A percentile compares a stretch with the other conserved stretches of the same genome.
Evolutionary conservation across 2,797 vertebrate genomes (phyloP).

Genomic region (Holocentrus rufus): DNA sequence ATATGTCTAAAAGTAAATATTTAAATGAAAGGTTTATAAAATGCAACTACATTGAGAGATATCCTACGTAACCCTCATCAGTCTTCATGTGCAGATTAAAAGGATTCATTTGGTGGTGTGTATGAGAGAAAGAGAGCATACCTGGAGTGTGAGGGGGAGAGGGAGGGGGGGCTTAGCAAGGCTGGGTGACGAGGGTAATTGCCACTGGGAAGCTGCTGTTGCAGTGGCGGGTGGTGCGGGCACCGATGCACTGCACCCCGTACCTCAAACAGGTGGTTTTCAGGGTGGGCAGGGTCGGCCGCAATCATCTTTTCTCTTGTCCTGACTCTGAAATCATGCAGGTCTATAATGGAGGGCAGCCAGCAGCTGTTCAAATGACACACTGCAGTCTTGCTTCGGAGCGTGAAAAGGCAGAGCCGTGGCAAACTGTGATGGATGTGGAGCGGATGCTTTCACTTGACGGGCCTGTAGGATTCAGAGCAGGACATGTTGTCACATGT

Average conservation of each 20-base stretch:
- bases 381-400: background rate
- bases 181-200: slow-evolving; percentile 18
- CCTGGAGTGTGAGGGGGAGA: too few relatives aligned
- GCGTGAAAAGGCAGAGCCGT: slow-evolving; percentile 7
- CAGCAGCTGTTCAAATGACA: slow-evolving; percentile 28
- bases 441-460: slow-evolving; percentile 11
- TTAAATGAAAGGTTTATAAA: background rate
- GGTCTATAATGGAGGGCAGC: slow-evolving; percentile 35
- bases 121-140: background rate
- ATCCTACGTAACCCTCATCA: slow-evolving; percentile 28
- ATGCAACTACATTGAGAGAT: slow-evolving; percentile 28
- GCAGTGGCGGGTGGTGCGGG: slow-evolving; percentile 15
- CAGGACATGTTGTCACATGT: background rate
- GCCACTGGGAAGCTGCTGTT: slow-evolving; percentile 35
- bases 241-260: slow-evolving; percentile 24
- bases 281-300: slow-evolving; percentile 53
- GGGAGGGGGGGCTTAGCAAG: background rate
- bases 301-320: slow-evolving; percentile 38
- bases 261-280: slow-evolving; percentile 57
- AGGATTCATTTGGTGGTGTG: slow-evolving; percentile 9
- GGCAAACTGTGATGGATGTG: slow-evolving; percentile 11
- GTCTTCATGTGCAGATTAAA: slow-evolving; percentile 26
- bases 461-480: background rate
- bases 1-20: too few relatives aligned
- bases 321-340: slow-evolving; percentile 30